phyloP scores from a whole-genome alignment of 2,888 invertebrate species.

The Lepidocyrtinus sp. region DNA sequence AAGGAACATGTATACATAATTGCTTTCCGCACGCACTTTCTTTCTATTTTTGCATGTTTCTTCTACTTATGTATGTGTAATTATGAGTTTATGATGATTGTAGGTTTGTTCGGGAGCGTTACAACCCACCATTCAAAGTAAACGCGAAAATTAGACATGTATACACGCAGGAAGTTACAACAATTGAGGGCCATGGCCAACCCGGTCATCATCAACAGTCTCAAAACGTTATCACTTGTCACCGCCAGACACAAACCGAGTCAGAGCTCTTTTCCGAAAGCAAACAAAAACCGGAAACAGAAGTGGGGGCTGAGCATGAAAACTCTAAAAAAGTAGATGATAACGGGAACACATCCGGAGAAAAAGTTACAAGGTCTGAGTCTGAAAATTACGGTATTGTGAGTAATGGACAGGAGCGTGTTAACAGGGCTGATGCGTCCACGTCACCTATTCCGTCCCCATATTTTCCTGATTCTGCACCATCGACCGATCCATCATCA shows the following conservation, averaged over 20 bases:
- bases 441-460: constrained; percentile 54
- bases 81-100: constrained; percentile 26
- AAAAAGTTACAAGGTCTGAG: too few species aligned
- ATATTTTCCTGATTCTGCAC: constrained; percentile 22
- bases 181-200: constrained; percentile 43
- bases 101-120: constrained; percentile 42
- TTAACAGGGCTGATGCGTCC: constrained; percentile 44
- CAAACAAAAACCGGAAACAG: constrained; percentile 23
- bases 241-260: constrained; percentile 58
- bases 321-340: background rate
- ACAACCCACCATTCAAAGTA: constrained; percentile 59
- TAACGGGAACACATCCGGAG: background rate
- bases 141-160: constrained; percentile 65
- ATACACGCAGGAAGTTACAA: constrained; percentile 63
- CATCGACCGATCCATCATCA: background rate
- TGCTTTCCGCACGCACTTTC: too few species aligned
- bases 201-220: constrained; percentile 33
- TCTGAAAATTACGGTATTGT: too few species aligned
- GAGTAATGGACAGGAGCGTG: background rate
- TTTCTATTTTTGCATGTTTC: background rate
- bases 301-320: constrained; percentile 4
- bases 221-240: constrained; percentile 42
- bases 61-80: too few species aligned
- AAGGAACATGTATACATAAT: too few species aligned
- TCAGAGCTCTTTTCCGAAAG: constrained; percentile 13